Conservation (phyloP, 2,113 vertebrate genomes). For the Marmota monax region DNA sequence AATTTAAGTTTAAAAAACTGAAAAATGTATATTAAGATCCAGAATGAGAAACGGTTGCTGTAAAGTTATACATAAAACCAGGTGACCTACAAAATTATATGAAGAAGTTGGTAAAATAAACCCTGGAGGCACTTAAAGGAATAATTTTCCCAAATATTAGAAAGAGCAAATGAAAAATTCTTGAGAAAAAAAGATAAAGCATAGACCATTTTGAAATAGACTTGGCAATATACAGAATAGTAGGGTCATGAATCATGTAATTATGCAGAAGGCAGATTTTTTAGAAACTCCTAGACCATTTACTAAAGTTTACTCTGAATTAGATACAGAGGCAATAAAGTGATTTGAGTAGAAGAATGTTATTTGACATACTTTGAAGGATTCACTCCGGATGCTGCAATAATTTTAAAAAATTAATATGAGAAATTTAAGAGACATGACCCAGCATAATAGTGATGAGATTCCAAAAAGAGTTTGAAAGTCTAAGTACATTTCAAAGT, state of each 20-base stretch:
- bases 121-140: neutral
- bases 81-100: neutral
- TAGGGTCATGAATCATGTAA: neutral
- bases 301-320: neutral
- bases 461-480: neutral
- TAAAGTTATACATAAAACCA: neutral
- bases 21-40: neutral
- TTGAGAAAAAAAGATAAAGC: neutral
- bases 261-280: neutral
- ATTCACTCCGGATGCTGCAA: neutral
- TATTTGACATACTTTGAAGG: neutral
- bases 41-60: neutral
- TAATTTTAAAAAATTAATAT: neutral
- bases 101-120: neutral
- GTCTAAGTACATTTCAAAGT: neutral
- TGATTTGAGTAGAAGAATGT: neutral
- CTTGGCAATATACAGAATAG: too few species aligned
- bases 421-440: neutral
- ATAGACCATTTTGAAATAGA: neutral
- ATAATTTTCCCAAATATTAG: neutral
- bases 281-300: neutral
- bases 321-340: neutral
- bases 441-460: neutral
- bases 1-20: neutral
- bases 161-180: neutral